phyloP scores from a whole-genome alignment of 2,797 vertebrate genomes.

The Paramormyrops hopkinsi region DNA sequence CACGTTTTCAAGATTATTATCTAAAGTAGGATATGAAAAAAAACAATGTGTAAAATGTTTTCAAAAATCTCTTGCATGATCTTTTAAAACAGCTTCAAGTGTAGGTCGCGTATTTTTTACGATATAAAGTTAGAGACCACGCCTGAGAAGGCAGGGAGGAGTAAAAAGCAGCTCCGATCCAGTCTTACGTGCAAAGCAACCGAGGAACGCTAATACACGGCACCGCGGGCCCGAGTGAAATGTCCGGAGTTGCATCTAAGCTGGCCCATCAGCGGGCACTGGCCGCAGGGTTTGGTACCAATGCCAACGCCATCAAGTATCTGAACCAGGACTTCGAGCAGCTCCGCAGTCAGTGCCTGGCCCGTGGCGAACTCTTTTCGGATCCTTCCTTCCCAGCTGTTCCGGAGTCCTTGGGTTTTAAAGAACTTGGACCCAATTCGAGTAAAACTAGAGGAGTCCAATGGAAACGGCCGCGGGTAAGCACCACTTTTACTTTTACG shows the following conservation, averaged over 20 bases:
- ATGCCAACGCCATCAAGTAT: constrained; percentile 66
- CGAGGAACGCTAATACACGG: not conserved
- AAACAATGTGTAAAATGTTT: not conserved
- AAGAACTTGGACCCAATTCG: constrained; percentile 73
- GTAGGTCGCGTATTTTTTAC: not conserved
- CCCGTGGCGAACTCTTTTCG: constrained; percentile 67
- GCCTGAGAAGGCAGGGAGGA: constrained; percentile 20
- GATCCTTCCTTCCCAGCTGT: constrained; percentile 53
- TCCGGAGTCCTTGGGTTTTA: constrained; percentile 63
- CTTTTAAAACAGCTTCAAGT: not conserved
- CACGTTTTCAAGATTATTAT: not conserved
- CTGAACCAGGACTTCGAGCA: constrained; percentile 71
- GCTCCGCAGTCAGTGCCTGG: constrained; percentile 58
- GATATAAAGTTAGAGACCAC: not conserved
- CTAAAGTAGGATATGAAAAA: not conserved
- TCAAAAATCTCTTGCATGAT: not conserved
- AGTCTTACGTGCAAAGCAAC: not conserved
- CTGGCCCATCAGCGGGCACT: constrained; percentile 66
- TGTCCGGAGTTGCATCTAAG: constrained; percentile 72
- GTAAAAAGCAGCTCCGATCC: not conserved
- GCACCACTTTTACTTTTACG: not conserved
- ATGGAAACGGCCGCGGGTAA: constrained; percentile 43
- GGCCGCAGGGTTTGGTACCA: constrained; percentile 72
- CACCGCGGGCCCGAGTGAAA: constrained; percentile 39
- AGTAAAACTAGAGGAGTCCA: constrained; percentile 24